A percentile compares a stretch with the other conserved stretches of the same genome.
Evolutionary conservation across 2,113 vertebrate genomes (phyloP).

Genomic region (Chloebia gouldiae): DNA sequence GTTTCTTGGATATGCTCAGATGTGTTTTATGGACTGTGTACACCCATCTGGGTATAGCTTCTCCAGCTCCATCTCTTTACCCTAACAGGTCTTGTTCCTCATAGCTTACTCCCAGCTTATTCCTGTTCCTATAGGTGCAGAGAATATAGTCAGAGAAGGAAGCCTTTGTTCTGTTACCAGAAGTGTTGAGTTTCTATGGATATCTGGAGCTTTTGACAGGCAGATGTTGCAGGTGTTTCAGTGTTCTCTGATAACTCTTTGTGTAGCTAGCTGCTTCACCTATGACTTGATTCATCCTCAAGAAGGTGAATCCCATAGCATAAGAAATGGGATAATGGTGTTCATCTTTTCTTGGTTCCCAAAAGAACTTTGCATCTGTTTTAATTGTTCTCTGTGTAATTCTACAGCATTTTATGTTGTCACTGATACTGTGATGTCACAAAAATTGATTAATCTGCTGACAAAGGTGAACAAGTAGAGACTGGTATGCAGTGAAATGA

Average conservation of each 20-base stretch:
- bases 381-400: not conserved
- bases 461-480: not conserved
- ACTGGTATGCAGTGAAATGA: not conserved
- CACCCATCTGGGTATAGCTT: not conserved
- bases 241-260: not conserved
- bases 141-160: not conserved
- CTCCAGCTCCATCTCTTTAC: not conserved
- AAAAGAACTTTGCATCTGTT: not conserved
- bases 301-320: not conserved
- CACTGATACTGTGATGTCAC: not conserved
- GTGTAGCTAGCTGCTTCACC: not conserved
- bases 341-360: not conserved
- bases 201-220: not conserved
- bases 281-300: not conserved
- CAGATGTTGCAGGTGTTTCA: not conserved
- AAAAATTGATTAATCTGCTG: not conserved
- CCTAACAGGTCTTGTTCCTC: not conserved
- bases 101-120: not conserved
- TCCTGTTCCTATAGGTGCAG: not conserved
- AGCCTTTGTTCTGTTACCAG: not conserved
- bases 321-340: not conserved
- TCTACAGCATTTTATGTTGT: not conserved
- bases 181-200: not conserved
- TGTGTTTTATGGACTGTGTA: not conserved
- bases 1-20: not conserved